Percentiles rank a stretch among this genome's conserved stretches.
These are phyloP conservation scores for Hassar affinis DNA, from an alignment of 2,113 vertebrate genomes.

Conservation along the genomic window DNA sequence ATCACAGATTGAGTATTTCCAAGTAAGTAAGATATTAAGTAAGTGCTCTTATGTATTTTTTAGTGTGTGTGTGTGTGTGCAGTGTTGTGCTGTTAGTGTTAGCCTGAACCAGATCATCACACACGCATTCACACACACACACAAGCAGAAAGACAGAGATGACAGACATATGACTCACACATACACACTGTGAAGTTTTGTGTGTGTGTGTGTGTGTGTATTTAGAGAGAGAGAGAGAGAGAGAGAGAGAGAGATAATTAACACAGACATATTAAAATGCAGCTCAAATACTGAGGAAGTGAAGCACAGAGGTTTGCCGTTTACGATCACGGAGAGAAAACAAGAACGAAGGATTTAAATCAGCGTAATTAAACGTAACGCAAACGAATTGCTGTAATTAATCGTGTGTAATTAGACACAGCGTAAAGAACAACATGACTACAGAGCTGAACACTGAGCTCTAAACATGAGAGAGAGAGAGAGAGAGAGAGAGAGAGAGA, in stretches of 20 bases:
- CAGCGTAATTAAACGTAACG: conserved; percentile 61
- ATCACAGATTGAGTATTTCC: no score
- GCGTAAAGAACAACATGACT: not conserved
- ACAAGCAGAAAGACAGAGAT: not conserved
- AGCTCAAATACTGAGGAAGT: not conserved
- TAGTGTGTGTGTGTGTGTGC: no score
- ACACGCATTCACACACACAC: not conserved
- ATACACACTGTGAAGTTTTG: not conserved
- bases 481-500: not conserved
- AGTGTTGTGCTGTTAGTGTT: not conserved
- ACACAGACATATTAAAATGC: not conserved
- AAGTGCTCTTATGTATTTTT: no score
- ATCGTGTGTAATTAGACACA: conserved; percentile 30
- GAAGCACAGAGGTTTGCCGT: not conserved
- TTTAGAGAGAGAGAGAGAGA: no score
- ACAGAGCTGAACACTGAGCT: not conserved
- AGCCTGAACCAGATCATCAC: no score
- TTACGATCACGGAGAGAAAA: not conserved
- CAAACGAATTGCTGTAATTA: conserved; percentile 55
- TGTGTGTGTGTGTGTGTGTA: not conserved
- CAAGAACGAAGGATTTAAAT: conserved; percentile 44
- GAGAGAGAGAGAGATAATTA: not conserved
- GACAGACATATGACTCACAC: not conserved
- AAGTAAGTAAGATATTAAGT: no score
- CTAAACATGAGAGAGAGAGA: not conserved